These are phyloP conservation scores for Amorpha juglandis DNA, from an alignment of 2,888 invertebrate genomes.

Conservation along the genomic window DNA sequence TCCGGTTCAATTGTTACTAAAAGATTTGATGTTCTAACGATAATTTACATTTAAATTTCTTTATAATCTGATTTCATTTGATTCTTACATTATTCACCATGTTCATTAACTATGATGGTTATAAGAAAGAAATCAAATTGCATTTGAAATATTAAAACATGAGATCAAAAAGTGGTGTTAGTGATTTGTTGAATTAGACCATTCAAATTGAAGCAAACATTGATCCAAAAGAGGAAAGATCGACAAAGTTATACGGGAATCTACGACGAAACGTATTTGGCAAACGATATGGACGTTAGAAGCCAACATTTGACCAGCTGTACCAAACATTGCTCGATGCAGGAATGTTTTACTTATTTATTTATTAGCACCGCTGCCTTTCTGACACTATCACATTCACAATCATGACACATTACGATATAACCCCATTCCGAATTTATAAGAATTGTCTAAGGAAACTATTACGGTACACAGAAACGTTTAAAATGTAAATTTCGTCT, in stretches of 20 bases:
- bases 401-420: conserved; percentile 38
- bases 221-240: not conserved
- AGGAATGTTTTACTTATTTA: conserved; percentile 66
- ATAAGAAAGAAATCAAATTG: no score
- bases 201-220: not conserved
- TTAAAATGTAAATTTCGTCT: not conserved
- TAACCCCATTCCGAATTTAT: conserved; percentile 27
- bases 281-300: conserved; percentile 8
- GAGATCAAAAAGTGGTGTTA: no score
- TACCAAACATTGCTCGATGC: conserved; percentile 37
- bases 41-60: no score
- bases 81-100: no score
- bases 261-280: conserved; percentile 10
- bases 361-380: conserved; percentile 65
- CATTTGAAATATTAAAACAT: no score
- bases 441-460: conserved; percentile 11
- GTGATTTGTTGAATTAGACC: no score
- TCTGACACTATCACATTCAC: conserved; percentile 54
- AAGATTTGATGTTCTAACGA: no score
- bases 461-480: conserved; percentile 2
- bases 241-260: not conserved
- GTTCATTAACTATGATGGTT: no score
- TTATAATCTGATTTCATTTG: no score
- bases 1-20: no score
- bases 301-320: conserved; percentile 25